Percentiles rank a stretch among this genome's conserved stretches.
These are phyloP conservation scores for Hyla sarda DNA, from an alignment of 2,113 vertebrate genomes.

Conservation along the genomic window DNA sequence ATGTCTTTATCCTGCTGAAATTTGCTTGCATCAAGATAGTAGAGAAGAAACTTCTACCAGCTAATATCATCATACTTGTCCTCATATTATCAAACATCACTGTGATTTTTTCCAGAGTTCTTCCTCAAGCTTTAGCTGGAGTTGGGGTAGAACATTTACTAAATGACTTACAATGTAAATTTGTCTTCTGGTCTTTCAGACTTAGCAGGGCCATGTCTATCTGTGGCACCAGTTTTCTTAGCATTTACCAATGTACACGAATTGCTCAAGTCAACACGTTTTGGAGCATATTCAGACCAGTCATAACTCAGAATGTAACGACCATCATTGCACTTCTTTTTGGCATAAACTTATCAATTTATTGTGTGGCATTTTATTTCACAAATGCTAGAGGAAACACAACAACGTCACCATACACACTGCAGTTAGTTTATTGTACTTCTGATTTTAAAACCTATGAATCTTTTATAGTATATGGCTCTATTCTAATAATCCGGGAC, in stretches of 20 bases:
- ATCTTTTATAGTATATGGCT: not conserved
- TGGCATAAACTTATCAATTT: not conserved
- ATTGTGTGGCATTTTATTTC: not conserved
- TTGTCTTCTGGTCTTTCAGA: slow-evolving; percentile 73
- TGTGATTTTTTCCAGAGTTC: slow-evolving; percentile 70
- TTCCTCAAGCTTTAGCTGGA: slow-evolving; percentile 71
- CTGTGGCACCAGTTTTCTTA: slow-evolving; percentile 75
- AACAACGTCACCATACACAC: slow-evolving; percentile 3
- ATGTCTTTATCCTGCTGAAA: slow-evolving; percentile 67
- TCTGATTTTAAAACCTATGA: not conserved
- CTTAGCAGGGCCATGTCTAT: slow-evolving; percentile 73
- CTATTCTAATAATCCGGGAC: not conserved
- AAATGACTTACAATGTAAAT: slow-evolving; percentile 69
- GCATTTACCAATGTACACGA: not conserved
- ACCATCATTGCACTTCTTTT: not conserved
- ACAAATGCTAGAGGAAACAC: not conserved
- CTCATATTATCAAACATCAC: slow-evolving; percentile 72
- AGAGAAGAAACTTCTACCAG: slow-evolving; percentile 69
- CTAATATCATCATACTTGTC: slow-evolving; percentile 74
- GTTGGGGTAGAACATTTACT: slow-evolving; percentile 69
- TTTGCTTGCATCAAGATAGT: slow-evolving; percentile 65
- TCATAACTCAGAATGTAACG: not conserved
- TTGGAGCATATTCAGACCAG: slow-evolving; percentile 27
- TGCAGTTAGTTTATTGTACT: slow-evolving; percentile 15
- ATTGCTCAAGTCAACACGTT: slow-evolving; percentile 6